A percentile compares a stretch with the other conserved stretches of the same genome.
phyloP scores from a whole-genome alignment of 2,113 vertebrate species.

The Fukomys damarensis region DNA sequence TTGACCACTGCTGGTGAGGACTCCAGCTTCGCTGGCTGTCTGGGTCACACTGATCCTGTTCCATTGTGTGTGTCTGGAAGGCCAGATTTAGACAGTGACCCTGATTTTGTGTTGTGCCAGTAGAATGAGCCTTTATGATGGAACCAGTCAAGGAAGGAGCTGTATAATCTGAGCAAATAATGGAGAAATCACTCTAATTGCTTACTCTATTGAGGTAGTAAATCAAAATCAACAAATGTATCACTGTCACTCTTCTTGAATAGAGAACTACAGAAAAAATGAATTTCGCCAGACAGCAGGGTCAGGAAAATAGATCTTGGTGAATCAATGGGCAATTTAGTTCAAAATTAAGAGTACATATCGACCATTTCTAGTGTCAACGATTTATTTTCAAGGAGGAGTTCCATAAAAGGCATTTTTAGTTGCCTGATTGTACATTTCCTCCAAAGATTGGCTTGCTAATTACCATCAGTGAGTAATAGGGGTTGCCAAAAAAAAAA shows the following conservation, averaged over 20 bases:
- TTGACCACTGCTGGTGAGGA: constrained; percentile 50
- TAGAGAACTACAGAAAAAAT: constrained; percentile 67
- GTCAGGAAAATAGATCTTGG: constrained; percentile 50
- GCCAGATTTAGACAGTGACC: constrained; percentile 38
- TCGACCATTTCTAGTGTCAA: constrained; percentile 55
- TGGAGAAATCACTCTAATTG: constrained; percentile 71
- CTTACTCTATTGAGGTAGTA: constrained; percentile 15
- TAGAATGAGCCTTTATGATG: constrained; percentile 23
- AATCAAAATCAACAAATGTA: constrained; percentile 61
- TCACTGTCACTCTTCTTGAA: constrained; percentile 30
- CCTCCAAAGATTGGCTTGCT: constrained; percentile 62
- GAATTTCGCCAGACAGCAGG: constrained; percentile 56
- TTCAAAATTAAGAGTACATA: constrained; percentile 75
- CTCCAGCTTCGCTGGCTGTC: constrained; percentile 51
- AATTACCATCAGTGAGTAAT: constrained; percentile 64
- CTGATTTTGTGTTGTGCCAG: constrained; percentile 58
- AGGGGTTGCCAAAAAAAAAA: constrained; percentile 29
- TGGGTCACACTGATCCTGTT: constrained; percentile 71
- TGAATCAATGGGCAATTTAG: constrained; percentile 58
- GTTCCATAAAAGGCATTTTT: constrained; percentile 43
- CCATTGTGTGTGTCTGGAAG: constrained; percentile 55
- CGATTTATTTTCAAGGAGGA: constrained; percentile 66
- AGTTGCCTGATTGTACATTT: constrained; percentile 67
- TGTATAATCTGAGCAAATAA: constrained; percentile 56
- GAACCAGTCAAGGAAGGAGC: constrained; percentile 59